Evolutionary conservation across 2,797 vertebrate genomes (phyloP).

Genomic region (Poecilia wingei): DNA sequence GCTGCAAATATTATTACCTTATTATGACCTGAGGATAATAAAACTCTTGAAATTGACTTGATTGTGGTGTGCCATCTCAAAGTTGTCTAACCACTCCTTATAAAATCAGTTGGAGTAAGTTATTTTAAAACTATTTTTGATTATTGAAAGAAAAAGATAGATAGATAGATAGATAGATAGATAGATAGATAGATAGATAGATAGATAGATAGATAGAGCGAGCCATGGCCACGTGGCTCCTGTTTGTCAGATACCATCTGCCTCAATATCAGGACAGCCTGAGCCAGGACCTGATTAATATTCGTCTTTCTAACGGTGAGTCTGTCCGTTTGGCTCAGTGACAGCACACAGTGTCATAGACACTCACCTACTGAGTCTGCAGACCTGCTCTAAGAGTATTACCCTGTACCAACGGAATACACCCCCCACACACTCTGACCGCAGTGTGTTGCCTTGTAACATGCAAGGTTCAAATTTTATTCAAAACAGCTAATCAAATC

Average conservation of each 20-base stretch:
- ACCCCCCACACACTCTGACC: constrained; percentile 1
- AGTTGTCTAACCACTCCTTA: background rate
- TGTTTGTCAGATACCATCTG: constrained; percentile 77
- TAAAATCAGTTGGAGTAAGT: background rate
- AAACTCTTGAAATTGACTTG: background rate
- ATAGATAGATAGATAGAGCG: background rate
- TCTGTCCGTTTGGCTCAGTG: constrained; percentile 62
- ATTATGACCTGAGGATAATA: background rate
- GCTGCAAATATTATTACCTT: background rate
- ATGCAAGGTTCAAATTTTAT: constrained; percentile 16
- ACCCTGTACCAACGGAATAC: constrained; percentile 9
- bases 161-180: background rate
- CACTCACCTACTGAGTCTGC: constrained; percentile 57
- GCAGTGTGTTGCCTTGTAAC: constrained; percentile 6
- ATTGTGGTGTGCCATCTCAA: background rate
- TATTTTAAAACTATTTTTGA: background rate
- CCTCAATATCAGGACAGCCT: constrained; percentile 64
- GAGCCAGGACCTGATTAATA: constrained; percentile 73
- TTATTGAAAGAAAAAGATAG: background rate
- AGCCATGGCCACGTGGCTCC: constrained; percentile 22
- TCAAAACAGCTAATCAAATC: constrained; percentile 28
- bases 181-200: background rate
- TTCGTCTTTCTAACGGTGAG: constrained; percentile 60
- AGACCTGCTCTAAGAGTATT: constrained; percentile 37
- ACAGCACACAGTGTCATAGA: constrained; percentile 57